Evolutionary conservation across 2,888 invertebrate genomes (phyloP).

Genomic region (Lithosia quadra): DNA sequence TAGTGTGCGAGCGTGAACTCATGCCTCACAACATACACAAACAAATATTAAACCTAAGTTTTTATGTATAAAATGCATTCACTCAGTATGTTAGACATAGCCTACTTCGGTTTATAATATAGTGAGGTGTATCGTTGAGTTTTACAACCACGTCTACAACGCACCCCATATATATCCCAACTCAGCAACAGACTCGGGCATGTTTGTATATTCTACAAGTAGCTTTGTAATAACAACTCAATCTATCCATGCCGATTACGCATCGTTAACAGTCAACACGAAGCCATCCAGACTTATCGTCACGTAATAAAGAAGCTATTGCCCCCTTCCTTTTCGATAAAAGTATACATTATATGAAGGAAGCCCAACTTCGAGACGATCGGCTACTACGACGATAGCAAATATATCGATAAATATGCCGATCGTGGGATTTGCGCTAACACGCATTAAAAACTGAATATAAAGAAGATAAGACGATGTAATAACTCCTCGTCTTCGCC

Average conservation of each 20-base stretch:
- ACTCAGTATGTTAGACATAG: conserved; percentile 84
- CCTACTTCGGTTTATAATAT: conserved; percentile 79
- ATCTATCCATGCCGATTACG: conserved; percentile 44
- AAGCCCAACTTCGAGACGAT: conserved; percentile 61
- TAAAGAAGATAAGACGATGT: conserved; percentile 68
- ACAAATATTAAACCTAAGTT: conserved; percentile 81
- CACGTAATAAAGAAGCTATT: conserved; percentile 65
- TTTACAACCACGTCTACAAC: conserved; percentile 77
- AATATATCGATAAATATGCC: conserved; percentile 54
- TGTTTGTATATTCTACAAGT: conserved; percentile 42
- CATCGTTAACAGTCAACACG: conserved; percentile 50
- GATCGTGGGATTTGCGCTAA: conserved; percentile 58
- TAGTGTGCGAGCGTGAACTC: conserved; percentile 86
- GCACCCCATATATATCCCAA: conserved; percentile 69
- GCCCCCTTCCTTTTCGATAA: conserved; percentile 70
- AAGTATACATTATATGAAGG: conserved; percentile 68
- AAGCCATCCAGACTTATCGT: conserved; percentile 45
- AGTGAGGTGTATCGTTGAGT: conserved; percentile 83
- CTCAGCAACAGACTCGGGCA: conserved; percentile 67
- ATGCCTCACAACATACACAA: conserved; percentile 84
- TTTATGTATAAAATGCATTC: conserved; percentile 86
- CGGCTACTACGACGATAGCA: conserved; percentile 51
- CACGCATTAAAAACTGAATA: conserved; percentile 67
- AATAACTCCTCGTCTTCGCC: conserved; percentile 77
- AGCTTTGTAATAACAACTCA: conserved; percentile 39